Conservation (phyloP, 2,888 invertebrate species). For the Podabrus alpinus region DNA sequence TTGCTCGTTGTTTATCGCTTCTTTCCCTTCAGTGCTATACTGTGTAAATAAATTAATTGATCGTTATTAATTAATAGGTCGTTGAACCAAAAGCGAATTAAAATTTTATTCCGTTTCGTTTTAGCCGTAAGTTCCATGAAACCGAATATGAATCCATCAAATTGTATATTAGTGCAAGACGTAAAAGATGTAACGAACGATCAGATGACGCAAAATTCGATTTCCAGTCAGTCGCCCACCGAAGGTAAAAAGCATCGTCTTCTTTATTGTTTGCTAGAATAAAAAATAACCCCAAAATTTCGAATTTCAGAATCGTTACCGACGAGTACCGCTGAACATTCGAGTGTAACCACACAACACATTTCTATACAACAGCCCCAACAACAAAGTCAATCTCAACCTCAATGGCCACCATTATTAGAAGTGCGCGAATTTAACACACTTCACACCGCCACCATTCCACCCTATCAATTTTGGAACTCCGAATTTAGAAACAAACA, state of each 20-base stretch:
- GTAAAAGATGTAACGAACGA: slow-evolving; percentile 86
- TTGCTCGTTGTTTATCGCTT: slow-evolving; percentile 6
- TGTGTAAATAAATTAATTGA: slow-evolving; percentile 5
- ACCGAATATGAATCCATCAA: slow-evolving; percentile 83
- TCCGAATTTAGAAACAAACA: slow-evolving; percentile 90
- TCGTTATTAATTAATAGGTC: slow-evolving; percentile 9
- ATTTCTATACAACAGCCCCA: slow-evolving; percentile 71
- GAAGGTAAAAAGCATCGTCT: slow-evolving; percentile 60
- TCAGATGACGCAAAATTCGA: slow-evolving; percentile 78
- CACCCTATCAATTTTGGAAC: slow-evolving; percentile 93
- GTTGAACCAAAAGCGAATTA: not conserved
- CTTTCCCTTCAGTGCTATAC: not conserved
- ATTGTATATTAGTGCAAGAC: slow-evolving; percentile 89
- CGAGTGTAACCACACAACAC: slow-evolving; percentile 60
- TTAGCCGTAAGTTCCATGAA: slow-evolving; percentile 89
- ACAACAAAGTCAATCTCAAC: slow-evolving; percentile 74
- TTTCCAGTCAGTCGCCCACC: slow-evolving; percentile 71
- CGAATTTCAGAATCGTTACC: slow-evolving; percentile 70
- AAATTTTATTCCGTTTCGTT: slow-evolving; percentile 48
- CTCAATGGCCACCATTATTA: slow-evolving; percentile 67
- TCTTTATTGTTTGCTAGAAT: not conserved
- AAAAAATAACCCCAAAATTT: not conserved
- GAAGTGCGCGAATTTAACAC: slow-evolving; percentile 86
- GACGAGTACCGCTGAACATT: slow-evolving; percentile 72
- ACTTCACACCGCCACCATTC: slow-evolving; percentile 81